Evolutionary conservation across 2,113 vertebrate genomes (phyloP).

Genomic region (Myanophis thanlyinensis): DNA sequence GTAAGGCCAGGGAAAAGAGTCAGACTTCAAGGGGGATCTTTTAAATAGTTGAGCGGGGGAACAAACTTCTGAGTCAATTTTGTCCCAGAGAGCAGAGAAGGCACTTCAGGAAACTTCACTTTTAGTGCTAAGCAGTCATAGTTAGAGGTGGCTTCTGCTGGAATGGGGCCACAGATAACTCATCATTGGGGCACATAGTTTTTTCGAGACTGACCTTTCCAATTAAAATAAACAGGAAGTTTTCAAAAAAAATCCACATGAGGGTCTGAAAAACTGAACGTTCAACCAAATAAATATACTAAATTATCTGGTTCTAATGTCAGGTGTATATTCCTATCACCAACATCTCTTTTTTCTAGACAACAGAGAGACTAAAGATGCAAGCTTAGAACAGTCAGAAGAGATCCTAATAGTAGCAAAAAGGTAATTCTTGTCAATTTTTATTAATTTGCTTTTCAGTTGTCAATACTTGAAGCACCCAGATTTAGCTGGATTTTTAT

Average conservation of each 20-base stretch:
- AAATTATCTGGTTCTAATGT: background rate
- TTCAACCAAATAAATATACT: background rate
- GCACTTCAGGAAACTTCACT: background rate
- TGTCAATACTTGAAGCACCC: background rate
- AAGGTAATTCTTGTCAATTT: slow-evolving; percentile 63
- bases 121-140: background rate
- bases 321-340: background rate
- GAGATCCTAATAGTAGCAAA: slow-evolving; percentile 55
- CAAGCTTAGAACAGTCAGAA: slow-evolving; percentile 45
- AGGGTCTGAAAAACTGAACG: background rate
- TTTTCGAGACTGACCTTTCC: background rate
- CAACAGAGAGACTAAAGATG: slow-evolving; percentile 45
- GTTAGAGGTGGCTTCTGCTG: background rate
- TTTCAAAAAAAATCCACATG: background rate
- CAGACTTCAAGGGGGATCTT: background rate
- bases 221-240: background rate
- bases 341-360: slow-evolving; percentile 27
- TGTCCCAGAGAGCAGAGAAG: background rate
- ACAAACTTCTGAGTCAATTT: background rate
- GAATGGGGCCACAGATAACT: background rate
- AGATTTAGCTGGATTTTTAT: background rate
- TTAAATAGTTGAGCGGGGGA: background rate
- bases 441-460: background rate
- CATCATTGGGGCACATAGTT: too few relatives aligned
- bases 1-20: background rate